Conservation (phyloP, 2,113 vertebrate genomes). For the Anguilla rostrata region DNA sequence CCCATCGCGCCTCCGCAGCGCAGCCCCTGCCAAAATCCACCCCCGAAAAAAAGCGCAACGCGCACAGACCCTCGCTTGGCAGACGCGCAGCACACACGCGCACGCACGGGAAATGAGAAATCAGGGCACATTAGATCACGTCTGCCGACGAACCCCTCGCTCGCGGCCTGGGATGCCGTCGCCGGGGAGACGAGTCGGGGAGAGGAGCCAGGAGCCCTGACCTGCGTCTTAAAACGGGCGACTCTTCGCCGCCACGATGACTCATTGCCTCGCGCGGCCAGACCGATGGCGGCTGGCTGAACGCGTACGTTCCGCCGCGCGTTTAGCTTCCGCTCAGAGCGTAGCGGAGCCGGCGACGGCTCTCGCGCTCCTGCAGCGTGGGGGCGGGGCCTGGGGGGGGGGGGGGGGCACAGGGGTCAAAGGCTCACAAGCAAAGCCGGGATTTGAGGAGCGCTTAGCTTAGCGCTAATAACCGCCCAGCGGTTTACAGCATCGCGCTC, state of each 20-base stretch:
- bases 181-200: background rate
- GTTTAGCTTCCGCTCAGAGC: too few relatives aligned
- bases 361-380: too few relatives aligned
- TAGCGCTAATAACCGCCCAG: too few relatives aligned
- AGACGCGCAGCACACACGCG: background rate
- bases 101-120: background rate
- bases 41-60: background rate
- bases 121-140: background rate
- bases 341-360: too few relatives aligned
- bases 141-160: background rate
- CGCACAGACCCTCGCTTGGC: background rate
- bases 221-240: background rate
- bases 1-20: background rate
- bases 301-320: background rate
- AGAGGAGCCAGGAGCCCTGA: background rate
- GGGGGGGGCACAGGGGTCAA: too few relatives aligned
- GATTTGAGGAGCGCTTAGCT: too few relatives aligned
- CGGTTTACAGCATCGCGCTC: background rate
- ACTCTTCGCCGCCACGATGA: background rate
- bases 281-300: background rate
- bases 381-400: too few relatives aligned
- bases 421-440: too few relatives aligned
- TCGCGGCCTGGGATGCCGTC: background rate
- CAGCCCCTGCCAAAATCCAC: background rate
- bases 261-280: background rate